Evolutionary conservation across 92 coral and sea anemone genomes (phyloP), one percentile per base, ranked within the genome.

Genomic region (Plumapathes pennacea): DNA sequence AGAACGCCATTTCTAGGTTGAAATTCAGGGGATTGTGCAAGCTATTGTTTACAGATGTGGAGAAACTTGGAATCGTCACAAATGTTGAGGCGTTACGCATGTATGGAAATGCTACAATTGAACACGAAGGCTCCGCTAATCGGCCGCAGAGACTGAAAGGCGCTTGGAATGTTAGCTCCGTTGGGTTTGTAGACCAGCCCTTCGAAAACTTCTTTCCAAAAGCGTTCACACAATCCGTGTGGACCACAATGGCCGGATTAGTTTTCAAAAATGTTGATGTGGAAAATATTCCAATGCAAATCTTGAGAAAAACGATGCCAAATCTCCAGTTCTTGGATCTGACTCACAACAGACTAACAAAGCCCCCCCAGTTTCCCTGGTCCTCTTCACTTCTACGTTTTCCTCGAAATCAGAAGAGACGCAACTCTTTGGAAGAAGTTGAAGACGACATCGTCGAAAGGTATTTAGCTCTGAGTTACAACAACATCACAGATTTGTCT

Each of bases 191-290:
- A 81, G 36, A 47, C 65, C 8, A 48, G 36, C 17, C 46, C 22
- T 7, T 10, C 27, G 3, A 50, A 27, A 29, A 32, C n/a, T n/a
- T n/a, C n/a, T n/a, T 88, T 36, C 96, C 77, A 10, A 45, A 44
- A 1, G 50, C 70, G 4, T 78, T 72, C 45, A 65, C 61, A 5
- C 36, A 49, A 4, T 46, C 53, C 12, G 44, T 36, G 19, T 88
- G 96, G 96, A 71, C 86, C 2, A 67, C 25, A 25, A 64, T 88
- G 85, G 90, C 88, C 0, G 85, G 84, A 60, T 47, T 74, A 0
- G 11, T 3, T 36, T 54, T 88, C 8, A 8, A 32, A 2, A 48
- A 65, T 11, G 46, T 68, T n/a, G n/a, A n/a, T n/a, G n/a, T n/a
- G n/a, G n/a, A n/a, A n/a, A n/a, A 28, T 39, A 63, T 18, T 64